Base-by-base conservation (phyloP, 1,140 invertebrate species). In the Oreohelix idahoensis region DNA sequence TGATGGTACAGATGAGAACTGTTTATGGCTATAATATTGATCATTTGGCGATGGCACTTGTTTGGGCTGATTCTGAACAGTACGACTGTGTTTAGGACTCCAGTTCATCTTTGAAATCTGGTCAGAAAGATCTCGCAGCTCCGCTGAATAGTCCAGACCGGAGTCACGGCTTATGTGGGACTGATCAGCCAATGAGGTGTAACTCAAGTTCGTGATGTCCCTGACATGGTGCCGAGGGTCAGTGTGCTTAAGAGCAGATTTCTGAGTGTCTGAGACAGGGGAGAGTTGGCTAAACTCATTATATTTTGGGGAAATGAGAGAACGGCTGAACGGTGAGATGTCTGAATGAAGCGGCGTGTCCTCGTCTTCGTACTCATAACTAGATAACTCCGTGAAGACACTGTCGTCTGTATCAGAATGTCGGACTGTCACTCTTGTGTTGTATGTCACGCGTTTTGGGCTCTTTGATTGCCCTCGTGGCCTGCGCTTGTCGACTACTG, bases 361-460 rank as follows among this genome's bases (percentile, higher is more conserved):
- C 5, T 73, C 70, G 15, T 58, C 45, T 26, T 83, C 76, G 35
- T 32, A 73, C 15, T 85, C 84, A n/a, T 74, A 80, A 49, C 80
- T 84, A 8, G 87, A 86, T 17, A 88, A 79, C 51, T 82, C 83
- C 20, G 86, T 87, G 51, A 88, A 84, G 73, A 87, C 81, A 76
- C 84, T 85, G 38, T 88, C 89, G 35, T 84, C 86, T 1, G 88
- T 88, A 79, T 87, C 86, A n/a, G 88, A 89, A 66, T 89, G 88
- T 69, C 89, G 84, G 17, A 90, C 86, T 26, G 84, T 87, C 49
- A 90, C 89, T 23, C 84, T 80, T 23, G 85, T 84, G 80, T 90
- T 85, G 71, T 90, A 90, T 66, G 87, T 89, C 66, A 90, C 89
- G 49, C 86, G 85, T 82, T 88, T 89, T 51, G 88, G 84, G 77